Evolutionary conservation across 2,888 invertebrate genomes (phyloP).

Genomic region (Brassicogethes aeneus): DNA sequence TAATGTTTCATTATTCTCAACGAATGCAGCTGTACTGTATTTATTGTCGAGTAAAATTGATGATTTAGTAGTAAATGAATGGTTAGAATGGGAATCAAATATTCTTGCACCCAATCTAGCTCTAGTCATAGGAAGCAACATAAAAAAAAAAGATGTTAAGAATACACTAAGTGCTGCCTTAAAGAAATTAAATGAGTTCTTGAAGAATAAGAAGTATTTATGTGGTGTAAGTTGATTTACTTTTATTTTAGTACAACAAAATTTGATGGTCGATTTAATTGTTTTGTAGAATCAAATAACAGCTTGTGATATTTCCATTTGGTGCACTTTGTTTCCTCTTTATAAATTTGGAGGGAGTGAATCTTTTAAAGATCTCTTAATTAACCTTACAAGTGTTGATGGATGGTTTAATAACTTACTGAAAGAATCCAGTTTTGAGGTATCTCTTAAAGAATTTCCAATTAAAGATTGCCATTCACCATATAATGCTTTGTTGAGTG

Average conservation of each 20-base stretch:
- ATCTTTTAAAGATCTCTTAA: conserved; percentile 47
- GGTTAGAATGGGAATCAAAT: conserved; percentile 59
- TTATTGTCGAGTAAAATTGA: conserved; percentile 45
- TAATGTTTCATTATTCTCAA: conserved; percentile 57
- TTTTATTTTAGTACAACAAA: conserved; percentile 1
- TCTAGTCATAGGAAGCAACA: conserved; percentile 43
- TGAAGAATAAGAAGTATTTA: conserved; percentile 49
- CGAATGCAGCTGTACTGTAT: conserved; percentile 61
- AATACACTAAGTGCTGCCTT: conserved; percentile 48
- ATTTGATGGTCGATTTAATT: conserved; percentile 10
- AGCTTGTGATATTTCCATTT: conserved; percentile 62
- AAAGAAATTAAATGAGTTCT: conserved; percentile 46
- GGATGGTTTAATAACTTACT: conserved; percentile 54
- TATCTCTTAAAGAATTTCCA: conserved; percentile 31
- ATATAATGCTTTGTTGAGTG: conserved; percentile 30
- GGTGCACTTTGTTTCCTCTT: conserved; percentile 63
- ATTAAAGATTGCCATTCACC: conserved; percentile 23
- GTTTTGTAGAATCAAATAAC: conserved; percentile 50
- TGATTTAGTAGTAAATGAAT: conserved; percentile 42
- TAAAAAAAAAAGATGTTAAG: conserved; percentile 46
- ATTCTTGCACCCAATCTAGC: conserved; percentile 50
- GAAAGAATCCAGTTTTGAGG: conserved; percentile 49
- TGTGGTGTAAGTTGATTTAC: conserved; percentile 47
- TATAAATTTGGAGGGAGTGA: conserved; percentile 44
- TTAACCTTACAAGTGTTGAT: conserved; percentile 40